Percentiles rank a stretch among this genome's conserved stretches.
Evolutionary conservation across 2,888 invertebrate species (phyloP).

Genomic region (Arenicola marina): DNA sequence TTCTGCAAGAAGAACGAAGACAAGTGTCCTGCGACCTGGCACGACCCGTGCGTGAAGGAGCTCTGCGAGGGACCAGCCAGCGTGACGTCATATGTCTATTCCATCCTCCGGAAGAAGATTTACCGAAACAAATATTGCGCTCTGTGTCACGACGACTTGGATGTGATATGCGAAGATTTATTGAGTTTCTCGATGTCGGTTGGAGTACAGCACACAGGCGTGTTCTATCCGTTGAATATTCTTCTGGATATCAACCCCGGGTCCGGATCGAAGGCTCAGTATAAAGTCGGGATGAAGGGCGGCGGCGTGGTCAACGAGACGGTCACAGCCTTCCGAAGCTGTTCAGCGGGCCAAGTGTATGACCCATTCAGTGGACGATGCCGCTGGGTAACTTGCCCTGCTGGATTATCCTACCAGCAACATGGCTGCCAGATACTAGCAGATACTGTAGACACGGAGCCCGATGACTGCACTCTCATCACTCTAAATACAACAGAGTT

Average conservation of each 20-base stretch:
- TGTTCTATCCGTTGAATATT: conserved; percentile 3
- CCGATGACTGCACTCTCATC: background rate
- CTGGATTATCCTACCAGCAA: background rate
- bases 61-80: background rate
- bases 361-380: background rate
- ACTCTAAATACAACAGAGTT: conserved; percentile 3
- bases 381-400: background rate
- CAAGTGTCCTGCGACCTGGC: background rate
- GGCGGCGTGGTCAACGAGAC: background rate
- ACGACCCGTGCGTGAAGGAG: background rate
- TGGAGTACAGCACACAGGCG: background rate
- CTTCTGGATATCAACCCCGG: conserved; percentile 8
- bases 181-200: background rate
- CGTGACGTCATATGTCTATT: background rate
- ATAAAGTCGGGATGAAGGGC: background rate
- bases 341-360: conserved; percentile 3
- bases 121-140: conserved; percentile 4
- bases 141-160: background rate
- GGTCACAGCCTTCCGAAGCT: background rate
- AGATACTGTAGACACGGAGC: background rate
- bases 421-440: background rate
- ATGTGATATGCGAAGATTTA: background rate
- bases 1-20: background rate
- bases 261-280: background rate
- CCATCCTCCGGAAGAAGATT: background rate